Conservation (phyloP, 2,797 vertebrate species). For the Dipus sagitta region DNA sequence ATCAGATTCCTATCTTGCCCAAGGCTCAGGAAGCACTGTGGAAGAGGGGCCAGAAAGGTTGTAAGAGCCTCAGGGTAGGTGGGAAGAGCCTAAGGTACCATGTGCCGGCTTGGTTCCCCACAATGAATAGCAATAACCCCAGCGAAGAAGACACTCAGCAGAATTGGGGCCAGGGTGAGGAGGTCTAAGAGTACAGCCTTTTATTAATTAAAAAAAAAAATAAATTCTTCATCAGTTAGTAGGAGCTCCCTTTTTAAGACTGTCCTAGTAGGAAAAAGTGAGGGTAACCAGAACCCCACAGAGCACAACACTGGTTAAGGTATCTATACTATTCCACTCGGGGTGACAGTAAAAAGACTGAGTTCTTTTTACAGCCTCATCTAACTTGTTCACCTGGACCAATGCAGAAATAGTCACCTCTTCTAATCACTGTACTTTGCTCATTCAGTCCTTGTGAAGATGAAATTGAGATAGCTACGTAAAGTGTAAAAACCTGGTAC, state of each 20-base stretch:
- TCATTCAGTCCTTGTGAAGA: neutral
- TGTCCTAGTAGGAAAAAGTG: neutral
- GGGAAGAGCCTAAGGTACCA: too few relatives aligned
- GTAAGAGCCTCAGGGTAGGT: too few relatives aligned
- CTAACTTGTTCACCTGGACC: slow-evolving; percentile 44
- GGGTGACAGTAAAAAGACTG: slow-evolving; percentile 12
- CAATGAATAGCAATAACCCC: too few relatives aligned
- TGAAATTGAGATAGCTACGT: slow-evolving; percentile 45
- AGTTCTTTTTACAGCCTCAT: slow-evolving; percentile 62
- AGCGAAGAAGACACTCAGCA: too few relatives aligned
- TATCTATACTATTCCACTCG: neutral
- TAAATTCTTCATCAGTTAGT: neutral
- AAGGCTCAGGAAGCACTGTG: too few relatives aligned
- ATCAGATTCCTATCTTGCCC: too few relatives aligned
- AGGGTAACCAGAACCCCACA: neutral
- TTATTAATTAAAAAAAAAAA: too few relatives aligned
- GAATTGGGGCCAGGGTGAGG: too few relatives aligned
- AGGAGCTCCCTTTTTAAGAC: neutral
- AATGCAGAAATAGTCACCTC: slow-evolving; percentile 39
- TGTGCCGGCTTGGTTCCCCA: too few relatives aligned
- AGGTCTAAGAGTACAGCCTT: too few relatives aligned
- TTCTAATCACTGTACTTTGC: slow-evolving; percentile 40
- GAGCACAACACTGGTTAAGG: slow-evolving; percentile 1
- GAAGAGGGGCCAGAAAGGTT: too few relatives aligned
- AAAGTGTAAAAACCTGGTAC: slow-evolving; percentile 11